These are phyloP conservation scores for Saiga tatarica DNA, from an alignment of 2,113 vertebrate species.

Conservation along the genomic window DNA sequence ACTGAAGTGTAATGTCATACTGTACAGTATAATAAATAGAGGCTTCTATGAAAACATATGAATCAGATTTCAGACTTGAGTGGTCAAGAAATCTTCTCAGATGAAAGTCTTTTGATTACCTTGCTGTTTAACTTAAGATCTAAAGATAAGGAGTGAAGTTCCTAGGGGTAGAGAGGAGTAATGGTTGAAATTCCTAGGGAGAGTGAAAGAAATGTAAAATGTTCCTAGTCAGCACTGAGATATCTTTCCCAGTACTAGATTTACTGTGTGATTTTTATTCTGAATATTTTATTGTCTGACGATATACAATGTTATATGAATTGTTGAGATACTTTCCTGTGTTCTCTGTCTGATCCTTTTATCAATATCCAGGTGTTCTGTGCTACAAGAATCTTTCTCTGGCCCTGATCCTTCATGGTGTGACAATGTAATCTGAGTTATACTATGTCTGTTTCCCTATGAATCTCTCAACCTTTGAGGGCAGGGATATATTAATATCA, in stretches of 20 bases:
- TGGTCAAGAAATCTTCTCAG: background rate
- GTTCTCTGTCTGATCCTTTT: background rate
- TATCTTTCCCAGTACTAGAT: background rate
- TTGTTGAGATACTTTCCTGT: background rate
- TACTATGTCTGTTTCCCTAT: background rate
- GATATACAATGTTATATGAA: background rate
- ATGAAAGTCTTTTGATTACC: background rate
- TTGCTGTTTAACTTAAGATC: background rate
- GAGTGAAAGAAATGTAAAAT: background rate
- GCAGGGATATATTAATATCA: background rate
- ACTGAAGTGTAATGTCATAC: background rate
- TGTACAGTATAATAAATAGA: background rate
- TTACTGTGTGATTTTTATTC: background rate
- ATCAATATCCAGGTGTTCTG: background rate
- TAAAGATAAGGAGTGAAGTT: background rate
- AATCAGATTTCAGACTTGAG: background rate
- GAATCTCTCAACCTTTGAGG: background rate
- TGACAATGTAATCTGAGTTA: background rate
- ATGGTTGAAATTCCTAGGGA: background rate
- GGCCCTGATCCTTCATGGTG: background rate
- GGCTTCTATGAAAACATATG: background rate
- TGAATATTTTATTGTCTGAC: background rate
- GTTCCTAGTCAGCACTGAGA: background rate
- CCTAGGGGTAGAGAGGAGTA: accelerated
- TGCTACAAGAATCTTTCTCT: background rate